These are phyloP conservation scores for Megathymus violae DNA, from an alignment of 1,140 invertebrate genomes.

Conservation along the genomic window DNA sequence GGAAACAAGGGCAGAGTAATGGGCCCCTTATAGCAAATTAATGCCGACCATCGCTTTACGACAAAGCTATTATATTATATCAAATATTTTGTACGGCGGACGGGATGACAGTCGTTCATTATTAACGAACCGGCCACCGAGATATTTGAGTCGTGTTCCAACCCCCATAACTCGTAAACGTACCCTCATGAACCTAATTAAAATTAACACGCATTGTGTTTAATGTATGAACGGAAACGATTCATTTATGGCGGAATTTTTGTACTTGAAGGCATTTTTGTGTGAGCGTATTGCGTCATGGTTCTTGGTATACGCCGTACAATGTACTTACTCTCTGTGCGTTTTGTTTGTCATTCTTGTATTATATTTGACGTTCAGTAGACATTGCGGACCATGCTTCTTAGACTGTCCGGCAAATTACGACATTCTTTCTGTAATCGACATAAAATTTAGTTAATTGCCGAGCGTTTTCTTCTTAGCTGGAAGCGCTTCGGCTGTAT, in stretches of 20 bases:
- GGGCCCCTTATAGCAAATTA: constrained; percentile 23
- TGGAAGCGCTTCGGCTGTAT: no score
- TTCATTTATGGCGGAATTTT: constrained; percentile 26
- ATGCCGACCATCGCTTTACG: background rate
- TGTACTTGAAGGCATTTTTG: constrained; percentile 5
- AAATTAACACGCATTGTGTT: constrained; percentile 43
- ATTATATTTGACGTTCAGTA: no score
- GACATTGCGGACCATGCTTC: no score
- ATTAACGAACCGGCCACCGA: constrained; percentile 24
- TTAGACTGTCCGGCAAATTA: no score
- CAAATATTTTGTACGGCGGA: constrained; percentile 17
- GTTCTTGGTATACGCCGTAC: background rate
- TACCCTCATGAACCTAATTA: constrained; percentile 44
- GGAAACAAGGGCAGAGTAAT: constrained; percentile 1
- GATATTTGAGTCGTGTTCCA: constrained; percentile 26
- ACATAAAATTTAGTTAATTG: no score
- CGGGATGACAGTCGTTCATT: constrained; percentile 24
- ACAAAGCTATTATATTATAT: no score
- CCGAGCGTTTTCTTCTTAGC: no score
- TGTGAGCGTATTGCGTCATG: background rate
- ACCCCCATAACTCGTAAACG: constrained; percentile 43
- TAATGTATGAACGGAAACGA: constrained; percentile 39
- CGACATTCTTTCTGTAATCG: no score
- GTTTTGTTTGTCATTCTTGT: no score
- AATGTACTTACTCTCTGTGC: no score